A percentile compares a stretch with the other conserved stretches of the same genome.
Evolutionary conservation across 2,888 invertebrate genomes (phyloP).

Genomic region (Cantharis nigra): DNA sequence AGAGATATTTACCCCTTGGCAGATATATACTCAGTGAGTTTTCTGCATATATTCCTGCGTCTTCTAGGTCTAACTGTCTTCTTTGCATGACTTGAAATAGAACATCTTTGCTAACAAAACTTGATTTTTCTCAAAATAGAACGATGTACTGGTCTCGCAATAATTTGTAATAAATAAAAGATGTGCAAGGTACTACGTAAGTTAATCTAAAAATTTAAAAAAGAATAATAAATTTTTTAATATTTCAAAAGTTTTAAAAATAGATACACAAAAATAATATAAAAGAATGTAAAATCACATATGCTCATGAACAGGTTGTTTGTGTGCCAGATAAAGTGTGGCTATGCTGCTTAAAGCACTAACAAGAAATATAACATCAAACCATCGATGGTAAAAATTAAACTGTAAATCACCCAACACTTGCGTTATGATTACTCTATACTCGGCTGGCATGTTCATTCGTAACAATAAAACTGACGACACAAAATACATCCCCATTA

Average conservation of each 20-base stretch:
- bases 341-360: constrained; percentile 95
- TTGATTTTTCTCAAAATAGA: no score
- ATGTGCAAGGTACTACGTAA: background rate
- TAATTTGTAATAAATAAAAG: no score
- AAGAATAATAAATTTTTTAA: background rate
- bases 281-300: constrained; percentile 1
- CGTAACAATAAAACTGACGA: constrained; percentile 95
- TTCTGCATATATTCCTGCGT: no score
- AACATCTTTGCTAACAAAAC: no score
- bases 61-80: no score
- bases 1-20: no score
- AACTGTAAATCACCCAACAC: constrained; percentile 97
- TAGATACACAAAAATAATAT: background rate
- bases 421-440: constrained; percentile 88
- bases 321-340: constrained; percentile 94
- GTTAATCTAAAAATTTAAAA: background rate
- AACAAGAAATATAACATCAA: constrained; percentile 98
- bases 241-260: background rate
- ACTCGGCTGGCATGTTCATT: constrained; percentile 99
- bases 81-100: no score
- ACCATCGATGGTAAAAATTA: constrained; percentile 99
- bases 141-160: no score
- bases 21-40: no score
- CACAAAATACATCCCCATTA: constrained; percentile 99
- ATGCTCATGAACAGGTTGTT: constrained; percentile 57